phyloP scores from a whole-genome alignment of 92 coral and sea anemone species.

The Palythoa grandiflora region DNA sequence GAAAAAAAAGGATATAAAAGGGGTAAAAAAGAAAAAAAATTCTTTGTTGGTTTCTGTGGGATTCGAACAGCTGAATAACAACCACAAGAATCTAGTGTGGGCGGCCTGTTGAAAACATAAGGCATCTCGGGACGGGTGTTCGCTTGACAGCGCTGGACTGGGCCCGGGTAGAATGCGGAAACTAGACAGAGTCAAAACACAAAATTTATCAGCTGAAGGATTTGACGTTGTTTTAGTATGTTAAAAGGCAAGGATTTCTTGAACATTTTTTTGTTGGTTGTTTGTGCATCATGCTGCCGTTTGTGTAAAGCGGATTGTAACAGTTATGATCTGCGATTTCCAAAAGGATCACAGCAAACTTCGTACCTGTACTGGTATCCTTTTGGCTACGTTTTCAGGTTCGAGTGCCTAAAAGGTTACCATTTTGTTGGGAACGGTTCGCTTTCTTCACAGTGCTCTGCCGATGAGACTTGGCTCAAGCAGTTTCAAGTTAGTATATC shows the following conservation, averaged over 20 bases:
- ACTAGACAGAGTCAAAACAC: too few species aligned
- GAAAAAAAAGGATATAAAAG: too few species aligned
- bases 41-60: too few species aligned
- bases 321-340: neutral
- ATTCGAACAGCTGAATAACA: too few species aligned
- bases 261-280: neutral
- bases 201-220: neutral
- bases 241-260: neutral
- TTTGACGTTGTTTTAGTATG: neutral
- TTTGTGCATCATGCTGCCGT: neutral
- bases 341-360: neutral
- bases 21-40: too few species aligned
- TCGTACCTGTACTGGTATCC: neutral
- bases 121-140: too few species aligned
- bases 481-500: conserved; percentile 19
- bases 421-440: conserved; percentile 31
- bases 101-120: too few species aligned
- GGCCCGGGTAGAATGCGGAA: neutral
- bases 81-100: too few species aligned
- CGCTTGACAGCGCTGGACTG: conserved; percentile 6
- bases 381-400: neutral
- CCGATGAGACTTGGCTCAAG: conserved; percentile 13
- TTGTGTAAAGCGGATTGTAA: neutral
- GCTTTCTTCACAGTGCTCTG: conserved; percentile 1
- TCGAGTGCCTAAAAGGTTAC: conserved; percentile 24